Evolutionary conservation across 2,113 vertebrate species (phyloP), one percentile per base, ranked within the genome.

Genomic region (Synodontis membranacea): DNA sequence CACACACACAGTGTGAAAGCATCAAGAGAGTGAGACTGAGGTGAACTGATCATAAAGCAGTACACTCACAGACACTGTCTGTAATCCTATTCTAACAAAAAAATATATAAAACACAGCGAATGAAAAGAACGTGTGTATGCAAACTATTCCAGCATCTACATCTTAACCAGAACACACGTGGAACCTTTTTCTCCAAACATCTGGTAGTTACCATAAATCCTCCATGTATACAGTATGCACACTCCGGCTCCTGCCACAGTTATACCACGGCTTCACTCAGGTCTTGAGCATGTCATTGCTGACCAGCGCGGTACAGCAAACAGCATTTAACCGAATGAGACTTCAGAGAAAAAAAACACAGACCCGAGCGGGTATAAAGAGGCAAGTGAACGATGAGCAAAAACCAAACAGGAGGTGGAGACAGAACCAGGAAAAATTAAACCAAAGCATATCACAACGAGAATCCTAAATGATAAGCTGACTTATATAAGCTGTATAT

Each of bases 1-100:
- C 85, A 85, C 81, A 81, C 37, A 82, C 46, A 88, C 68, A 52
- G 12, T 70, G 19, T 39, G 21, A 23, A 66, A 19, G 56, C 56
- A 86, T 80, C 52, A 56, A 74, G 80, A 82, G 9, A 1, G 37
- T 58, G 3, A 44, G 37, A 25, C 17, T 74, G 34, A 74, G 28
- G 14, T 68, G 15, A 68, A 68, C 66, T 68, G 25, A 46, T 28
- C 42, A 46, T 75, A n/a, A 75, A 28, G 25, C 42, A 46, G 70
- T 44, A 44, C 28, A 74, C 23, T 9, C 28, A 74, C 21, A 25
- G 21, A 72, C 68, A 39, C 6, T 23, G 21, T 72, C 68, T 66
- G 64, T 66, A 31, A 34, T 66, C 5, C 64, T 66, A 19, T 34
- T 34, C 17, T 34, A 34, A 14, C 58, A n/a, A 60, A 62, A 62